Conservation (phyloP, 1,140 invertebrate species). For the Pachypsylla venusta region DNA sequence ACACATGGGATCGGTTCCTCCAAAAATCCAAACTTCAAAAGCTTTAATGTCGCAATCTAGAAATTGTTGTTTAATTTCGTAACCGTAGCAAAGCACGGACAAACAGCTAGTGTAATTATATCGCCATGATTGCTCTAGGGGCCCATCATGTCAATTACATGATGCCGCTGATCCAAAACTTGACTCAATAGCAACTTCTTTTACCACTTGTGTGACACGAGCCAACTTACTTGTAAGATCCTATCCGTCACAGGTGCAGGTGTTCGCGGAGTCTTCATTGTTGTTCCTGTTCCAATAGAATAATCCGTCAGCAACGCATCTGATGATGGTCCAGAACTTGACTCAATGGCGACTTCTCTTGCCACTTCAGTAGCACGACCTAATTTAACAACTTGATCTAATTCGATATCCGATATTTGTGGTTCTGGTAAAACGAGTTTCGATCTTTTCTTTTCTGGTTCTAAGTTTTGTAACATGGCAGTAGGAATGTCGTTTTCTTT, state of each 20-base stretch:
- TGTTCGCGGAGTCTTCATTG: conserved; percentile 67
- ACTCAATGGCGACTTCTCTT: conserved; percentile 75
- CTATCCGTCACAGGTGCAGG: conserved; percentile 58
- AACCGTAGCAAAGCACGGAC: too few species aligned
- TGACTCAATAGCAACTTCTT: too few species aligned
- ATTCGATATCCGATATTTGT: conserved; percentile 62
- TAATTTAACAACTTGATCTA: conserved; percentile 90
- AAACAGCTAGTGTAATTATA: too few species aligned
- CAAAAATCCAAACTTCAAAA: too few species aligned
- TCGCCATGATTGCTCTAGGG: too few species aligned
- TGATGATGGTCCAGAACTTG: conserved; percentile 56
- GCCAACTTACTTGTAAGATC: conserved; percentile 41
- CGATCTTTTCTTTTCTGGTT: conserved; percentile 83
- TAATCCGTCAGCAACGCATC: conserved; percentile 86
- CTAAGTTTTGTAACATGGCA: conserved; percentile 75
- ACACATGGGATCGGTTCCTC: too few species aligned
- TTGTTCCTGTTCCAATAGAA: conserved; percentile 43
- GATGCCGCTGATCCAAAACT: too few species aligned
- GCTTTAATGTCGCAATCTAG: too few species aligned
- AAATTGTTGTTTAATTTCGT: too few species aligned
- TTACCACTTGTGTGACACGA: too few species aligned
- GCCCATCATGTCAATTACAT: too few species aligned
- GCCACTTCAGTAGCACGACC: conserved; percentile 89
- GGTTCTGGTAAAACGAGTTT: conserved; percentile 93
- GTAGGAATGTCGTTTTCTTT: conserved; percentile 94